phyloP scores from a whole-genome alignment of 2,888 invertebrate genomes.

The Dryadula phaetusa region DNA sequence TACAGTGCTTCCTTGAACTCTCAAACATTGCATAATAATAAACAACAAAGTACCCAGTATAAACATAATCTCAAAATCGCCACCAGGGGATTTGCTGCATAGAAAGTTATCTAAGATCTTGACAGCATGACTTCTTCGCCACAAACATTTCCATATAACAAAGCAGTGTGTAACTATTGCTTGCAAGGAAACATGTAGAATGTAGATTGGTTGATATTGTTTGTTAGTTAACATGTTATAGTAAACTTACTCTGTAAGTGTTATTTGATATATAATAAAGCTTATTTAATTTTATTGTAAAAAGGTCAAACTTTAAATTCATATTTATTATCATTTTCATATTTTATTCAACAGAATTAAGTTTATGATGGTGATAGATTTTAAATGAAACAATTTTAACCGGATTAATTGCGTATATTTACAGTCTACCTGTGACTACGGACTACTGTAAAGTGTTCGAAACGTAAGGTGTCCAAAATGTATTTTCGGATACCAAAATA shows the following conservation, averaged over 20 bases:
- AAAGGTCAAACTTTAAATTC: too few relatives aligned
- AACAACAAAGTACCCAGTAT: conserved; percentile 18
- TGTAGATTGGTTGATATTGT: conserved; percentile 20
- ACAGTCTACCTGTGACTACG: too few relatives aligned
- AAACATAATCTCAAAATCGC: conserved; percentile 33
- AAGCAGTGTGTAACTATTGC: conserved; percentile 6
- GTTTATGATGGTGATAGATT: too few relatives aligned
- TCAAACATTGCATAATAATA: conserved; percentile 17
- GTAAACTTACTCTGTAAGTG: background rate
- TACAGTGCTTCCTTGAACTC: conserved; percentile 9
- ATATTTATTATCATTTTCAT: too few relatives aligned
- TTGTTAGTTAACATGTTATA: conserved; percentile 10
- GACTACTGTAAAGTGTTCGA: too few relatives aligned
- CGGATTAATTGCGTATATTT: too few relatives aligned
- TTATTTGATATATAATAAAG: too few relatives aligned
- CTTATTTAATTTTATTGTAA: too few relatives aligned
- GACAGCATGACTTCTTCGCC: conserved; percentile 34
- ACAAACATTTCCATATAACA: conserved; percentile 33
- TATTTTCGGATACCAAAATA: too few relatives aligned
- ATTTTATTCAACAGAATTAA: too few relatives aligned
- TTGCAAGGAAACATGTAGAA: conserved; percentile 23
- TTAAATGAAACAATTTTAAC: too few relatives aligned
- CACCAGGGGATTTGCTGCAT: conserved; percentile 31
- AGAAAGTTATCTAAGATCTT: conserved; percentile 36
- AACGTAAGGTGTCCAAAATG: too few relatives aligned